Conservation (phyloP, 2,888 invertebrate genomes). For the Pimpla rufipes region DNA sequence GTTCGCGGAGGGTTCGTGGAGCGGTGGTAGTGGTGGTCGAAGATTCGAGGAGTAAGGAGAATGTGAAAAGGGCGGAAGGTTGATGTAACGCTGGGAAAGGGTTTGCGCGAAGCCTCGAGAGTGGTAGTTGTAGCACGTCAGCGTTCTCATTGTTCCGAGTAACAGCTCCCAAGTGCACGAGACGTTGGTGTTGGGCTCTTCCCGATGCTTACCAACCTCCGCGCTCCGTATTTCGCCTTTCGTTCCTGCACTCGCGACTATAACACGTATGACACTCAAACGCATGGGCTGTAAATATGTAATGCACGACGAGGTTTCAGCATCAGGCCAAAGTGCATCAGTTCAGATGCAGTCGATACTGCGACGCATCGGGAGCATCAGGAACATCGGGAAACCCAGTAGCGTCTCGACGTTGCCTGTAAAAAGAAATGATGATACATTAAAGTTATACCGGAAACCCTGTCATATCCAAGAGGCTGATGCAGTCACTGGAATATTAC, state of each 20-base stretch:
- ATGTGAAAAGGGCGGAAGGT: slow-evolving; percentile 22
- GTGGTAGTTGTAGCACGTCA: slow-evolving; percentile 41
- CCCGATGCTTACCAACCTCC: slow-evolving; percentile 33
- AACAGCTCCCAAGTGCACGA: slow-evolving; percentile 39
- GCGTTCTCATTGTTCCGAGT: slow-evolving; percentile 55
- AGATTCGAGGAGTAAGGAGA: slow-evolving; percentile 11
- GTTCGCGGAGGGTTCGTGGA: not conserved
- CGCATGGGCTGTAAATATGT: not conserved
- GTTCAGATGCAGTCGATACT: slow-evolving; percentile 18
- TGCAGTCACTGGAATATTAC: not conserved
- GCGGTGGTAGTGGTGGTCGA: not conserved
- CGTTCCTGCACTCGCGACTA: not conserved
- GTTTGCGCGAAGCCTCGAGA: slow-evolving; percentile 11
- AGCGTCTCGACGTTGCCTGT: no score
- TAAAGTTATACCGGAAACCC: not conserved
- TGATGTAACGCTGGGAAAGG: slow-evolving; percentile 34
- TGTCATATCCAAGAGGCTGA: not conserved
- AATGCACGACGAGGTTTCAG: slow-evolving; percentile 2
- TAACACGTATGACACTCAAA: not conserved
- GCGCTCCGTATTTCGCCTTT: not conserved
- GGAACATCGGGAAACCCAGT: no score
- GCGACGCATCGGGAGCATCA: not conserved
- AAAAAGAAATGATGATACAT: no score
- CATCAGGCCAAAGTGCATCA: slow-evolving; percentile 40
- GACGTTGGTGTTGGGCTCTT: slow-evolving; percentile 37